These are phyloP conservation scores for Odocoileus hemionus DNA, from an alignment of 2,113 vertebrate genomes.

Conservation along the genomic window DNA sequence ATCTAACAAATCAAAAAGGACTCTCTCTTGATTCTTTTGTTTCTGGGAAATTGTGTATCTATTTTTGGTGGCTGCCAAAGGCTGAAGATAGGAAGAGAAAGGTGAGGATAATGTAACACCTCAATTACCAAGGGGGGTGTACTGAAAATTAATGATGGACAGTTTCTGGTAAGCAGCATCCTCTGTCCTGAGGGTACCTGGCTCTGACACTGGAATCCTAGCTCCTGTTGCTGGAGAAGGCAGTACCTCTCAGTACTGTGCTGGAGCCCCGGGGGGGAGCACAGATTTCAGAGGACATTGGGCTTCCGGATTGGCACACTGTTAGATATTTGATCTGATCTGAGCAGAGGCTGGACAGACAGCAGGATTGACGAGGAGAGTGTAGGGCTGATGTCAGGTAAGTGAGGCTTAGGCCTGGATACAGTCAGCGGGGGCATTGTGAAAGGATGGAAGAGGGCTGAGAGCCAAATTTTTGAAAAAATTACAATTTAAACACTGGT, in stretches of 20 bases:
- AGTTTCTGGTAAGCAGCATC: background rate
- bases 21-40: background rate
- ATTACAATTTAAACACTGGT: background rate
- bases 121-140: accelerated
- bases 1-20: background rate
- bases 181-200: background rate
- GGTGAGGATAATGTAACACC: background rate
- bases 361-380: background rate
- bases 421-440: accelerated
- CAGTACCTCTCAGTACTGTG: background rate
- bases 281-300: too few species aligned
- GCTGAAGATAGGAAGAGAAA: background rate
- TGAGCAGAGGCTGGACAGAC: background rate
- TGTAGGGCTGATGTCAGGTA: accelerated
- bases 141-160: too few species aligned
- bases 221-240: background rate
- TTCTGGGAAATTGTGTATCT: background rate
- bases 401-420: background rate
- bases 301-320: background rate
- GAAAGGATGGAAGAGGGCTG: background rate
- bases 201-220: background rate
- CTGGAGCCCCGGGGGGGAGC: background rate
- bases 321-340: background rate
- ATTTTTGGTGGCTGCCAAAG: background rate
- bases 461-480: background rate